Conservation (phyloP, 2,113 vertebrate species). For the Sphaerodactylus townsendi region DNA sequence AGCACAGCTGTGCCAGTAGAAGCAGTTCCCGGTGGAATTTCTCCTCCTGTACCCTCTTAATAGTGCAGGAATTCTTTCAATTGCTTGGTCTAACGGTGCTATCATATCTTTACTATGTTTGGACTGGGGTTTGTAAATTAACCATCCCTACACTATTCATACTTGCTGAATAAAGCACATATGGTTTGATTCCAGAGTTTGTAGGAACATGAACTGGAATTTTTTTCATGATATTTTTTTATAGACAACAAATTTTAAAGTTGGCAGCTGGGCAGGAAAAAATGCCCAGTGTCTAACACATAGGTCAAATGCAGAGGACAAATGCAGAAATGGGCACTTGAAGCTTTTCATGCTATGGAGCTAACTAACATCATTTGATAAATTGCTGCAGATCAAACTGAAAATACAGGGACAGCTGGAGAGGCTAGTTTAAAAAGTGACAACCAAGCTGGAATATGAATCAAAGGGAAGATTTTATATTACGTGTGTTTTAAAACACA, state of each 20-base stretch:
- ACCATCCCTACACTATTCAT: background rate
- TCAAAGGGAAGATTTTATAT: background rate
- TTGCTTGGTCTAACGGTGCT: background rate
- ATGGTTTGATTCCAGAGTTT: background rate
- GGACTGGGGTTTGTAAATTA: background rate
- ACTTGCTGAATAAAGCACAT: no score
- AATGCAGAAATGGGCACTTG: no score
- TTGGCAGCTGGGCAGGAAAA: no score
- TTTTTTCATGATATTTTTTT: constrained; percentile 32
- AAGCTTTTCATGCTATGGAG: no score
- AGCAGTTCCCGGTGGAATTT: background rate
- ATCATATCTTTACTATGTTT: background rate
- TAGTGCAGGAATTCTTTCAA: background rate
- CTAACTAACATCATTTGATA: no score
- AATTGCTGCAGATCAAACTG: no score
- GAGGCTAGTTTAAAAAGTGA: no score
- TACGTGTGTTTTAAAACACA: background rate
- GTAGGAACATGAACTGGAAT: background rate
- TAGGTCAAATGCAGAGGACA: no score
- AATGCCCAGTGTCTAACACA: no score
- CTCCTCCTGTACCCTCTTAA: background rate
- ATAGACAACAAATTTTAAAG: constrained; percentile 27
- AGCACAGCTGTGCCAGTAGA: background rate
- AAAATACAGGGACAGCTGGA: no score
- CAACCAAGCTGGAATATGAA: background rate